phyloP scores from a whole-genome alignment of 1,140 invertebrate genomes.

The Diuraphis noxia region DNA sequence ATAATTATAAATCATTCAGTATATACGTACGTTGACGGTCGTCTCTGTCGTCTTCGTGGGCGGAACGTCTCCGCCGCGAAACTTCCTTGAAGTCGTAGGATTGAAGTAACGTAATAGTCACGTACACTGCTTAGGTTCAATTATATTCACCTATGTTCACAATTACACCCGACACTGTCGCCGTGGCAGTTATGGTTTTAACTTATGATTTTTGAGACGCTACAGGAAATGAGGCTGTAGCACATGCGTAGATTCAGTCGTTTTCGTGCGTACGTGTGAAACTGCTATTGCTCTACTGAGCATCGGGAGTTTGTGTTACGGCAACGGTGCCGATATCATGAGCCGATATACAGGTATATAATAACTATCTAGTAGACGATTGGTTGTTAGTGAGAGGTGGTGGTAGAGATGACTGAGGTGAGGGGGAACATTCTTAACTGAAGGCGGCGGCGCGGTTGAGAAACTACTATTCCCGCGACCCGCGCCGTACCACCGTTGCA shows the following conservation, averaged over 20 bases:
- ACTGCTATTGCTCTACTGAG: slow-evolving; percentile 3
- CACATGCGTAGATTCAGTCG: background rate
- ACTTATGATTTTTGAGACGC: background rate
- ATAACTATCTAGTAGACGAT: background rate
- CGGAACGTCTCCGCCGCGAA: background rate
- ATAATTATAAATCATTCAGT: background rate
- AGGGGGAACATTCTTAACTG: background rate
- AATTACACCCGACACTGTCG: background rate
- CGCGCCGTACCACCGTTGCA: background rate
- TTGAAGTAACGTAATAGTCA: background rate
- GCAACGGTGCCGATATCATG: background rate
- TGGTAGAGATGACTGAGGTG: background rate
- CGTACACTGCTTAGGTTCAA: background rate
- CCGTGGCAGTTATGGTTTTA: background rate
- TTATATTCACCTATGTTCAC: background rate
- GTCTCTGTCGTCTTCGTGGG: background rate
- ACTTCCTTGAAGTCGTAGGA: background rate
- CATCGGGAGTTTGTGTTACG: background rate
- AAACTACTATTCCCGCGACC: background rate
- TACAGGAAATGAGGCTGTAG: background rate
- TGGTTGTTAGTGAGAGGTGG: background rate
- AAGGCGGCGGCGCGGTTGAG: background rate
- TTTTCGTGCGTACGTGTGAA: slow-evolving; percentile 18
- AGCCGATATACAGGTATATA: background rate
- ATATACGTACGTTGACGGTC: background rate